A percentile compares a stretch with the other conserved stretches of the same genome.
Conservation (phyloP, 35 echinoderm and acorn worm species). For the Patiria miniata region DNA sequence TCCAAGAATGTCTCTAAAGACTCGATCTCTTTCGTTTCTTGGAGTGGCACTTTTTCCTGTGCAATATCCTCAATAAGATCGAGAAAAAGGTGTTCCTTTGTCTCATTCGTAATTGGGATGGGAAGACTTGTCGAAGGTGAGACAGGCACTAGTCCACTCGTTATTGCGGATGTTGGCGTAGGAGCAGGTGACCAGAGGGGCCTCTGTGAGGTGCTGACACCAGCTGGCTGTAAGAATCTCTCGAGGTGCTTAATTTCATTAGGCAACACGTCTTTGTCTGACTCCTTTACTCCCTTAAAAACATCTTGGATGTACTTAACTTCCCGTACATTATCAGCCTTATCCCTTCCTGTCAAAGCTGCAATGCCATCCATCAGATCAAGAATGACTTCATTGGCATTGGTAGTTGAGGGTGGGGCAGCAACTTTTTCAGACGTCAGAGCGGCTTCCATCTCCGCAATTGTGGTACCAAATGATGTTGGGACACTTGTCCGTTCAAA, state of each 20-base stretch:
- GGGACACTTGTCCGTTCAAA: no score
- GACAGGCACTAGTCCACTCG: not conserved
- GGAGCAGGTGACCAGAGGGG: not conserved
- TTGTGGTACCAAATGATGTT: no score
- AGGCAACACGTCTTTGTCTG: not conserved
- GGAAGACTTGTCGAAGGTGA: not conserved
- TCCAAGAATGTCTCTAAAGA: no score
- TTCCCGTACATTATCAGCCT: not conserved
- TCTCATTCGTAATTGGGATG: no score
- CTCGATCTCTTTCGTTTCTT: no score
- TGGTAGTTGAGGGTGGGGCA: not conserved
- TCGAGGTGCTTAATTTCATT: not conserved
- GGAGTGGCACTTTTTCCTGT: no score
- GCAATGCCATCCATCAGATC: not conserved
- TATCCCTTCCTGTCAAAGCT: no score
- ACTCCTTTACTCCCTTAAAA: not conserved
- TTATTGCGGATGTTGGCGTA: not conserved
- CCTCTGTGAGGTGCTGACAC: not conserved
- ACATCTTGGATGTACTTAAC: not conserved
- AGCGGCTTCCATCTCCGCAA: no score
- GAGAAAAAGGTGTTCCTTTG: no score
- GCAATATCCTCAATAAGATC: no score
- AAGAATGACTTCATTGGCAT: not conserved
- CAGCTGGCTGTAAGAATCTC: not conserved
- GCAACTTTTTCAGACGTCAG: not conserved